A percentile compares a stretch with the other conserved stretches of the same genome.
These are phyloP conservation scores for Nothobranchius furzeri DNA, from an alignment of 2,113 vertebrate species.

Conservation along the genomic window DNA sequence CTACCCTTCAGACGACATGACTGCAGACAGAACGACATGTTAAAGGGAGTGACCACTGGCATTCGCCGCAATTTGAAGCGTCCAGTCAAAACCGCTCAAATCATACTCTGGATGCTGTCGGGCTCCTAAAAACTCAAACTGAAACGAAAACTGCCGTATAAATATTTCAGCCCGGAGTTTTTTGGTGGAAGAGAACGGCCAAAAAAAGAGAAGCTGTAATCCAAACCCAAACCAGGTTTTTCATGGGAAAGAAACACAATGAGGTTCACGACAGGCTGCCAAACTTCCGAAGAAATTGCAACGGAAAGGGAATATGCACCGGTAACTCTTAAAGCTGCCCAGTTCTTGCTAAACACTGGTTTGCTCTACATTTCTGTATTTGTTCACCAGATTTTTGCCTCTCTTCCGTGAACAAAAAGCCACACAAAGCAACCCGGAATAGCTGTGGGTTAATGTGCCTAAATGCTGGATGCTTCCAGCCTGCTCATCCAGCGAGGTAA, in stretches of 20 bases:
- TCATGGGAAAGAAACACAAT: constrained; percentile 67
- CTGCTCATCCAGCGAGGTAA: constrained; percentile 55
- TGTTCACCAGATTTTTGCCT: constrained; percentile 64
- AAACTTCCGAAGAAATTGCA: constrained; percentile 63
- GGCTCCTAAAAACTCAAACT: constrained; percentile 65
- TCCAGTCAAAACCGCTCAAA: constrained; percentile 37
- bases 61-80: constrained; percentile 43
- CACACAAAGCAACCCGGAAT: constrained; percentile 67
- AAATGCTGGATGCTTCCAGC: constrained; percentile 51
- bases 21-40: constrained; percentile 23
- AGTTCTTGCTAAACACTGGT: constrained; percentile 42
- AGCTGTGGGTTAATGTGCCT: constrained; percentile 67
- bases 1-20: constrained; percentile 36
- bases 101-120: constrained; percentile 53
- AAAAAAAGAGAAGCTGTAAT: constrained; percentile 57
- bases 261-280: constrained; percentile 68
- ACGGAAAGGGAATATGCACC: constrained; percentile 47
- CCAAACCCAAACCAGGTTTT: constrained; percentile 71
- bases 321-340: constrained; percentile 42
- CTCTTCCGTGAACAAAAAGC: constrained; percentile 66
- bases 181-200: constrained; percentile 63
- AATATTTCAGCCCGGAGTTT: constrained; percentile 57
- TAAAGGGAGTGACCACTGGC: constrained; percentile 38
- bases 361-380: constrained; percentile 42
- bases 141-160: constrained; percentile 56